Percentiles rank a stretch among this genome's conserved stretches.
These are phyloP conservation scores for Aphidoletes aphidimyza DNA, from an alignment of 2,888 invertebrate species.

Conservation along the genomic window DNA sequence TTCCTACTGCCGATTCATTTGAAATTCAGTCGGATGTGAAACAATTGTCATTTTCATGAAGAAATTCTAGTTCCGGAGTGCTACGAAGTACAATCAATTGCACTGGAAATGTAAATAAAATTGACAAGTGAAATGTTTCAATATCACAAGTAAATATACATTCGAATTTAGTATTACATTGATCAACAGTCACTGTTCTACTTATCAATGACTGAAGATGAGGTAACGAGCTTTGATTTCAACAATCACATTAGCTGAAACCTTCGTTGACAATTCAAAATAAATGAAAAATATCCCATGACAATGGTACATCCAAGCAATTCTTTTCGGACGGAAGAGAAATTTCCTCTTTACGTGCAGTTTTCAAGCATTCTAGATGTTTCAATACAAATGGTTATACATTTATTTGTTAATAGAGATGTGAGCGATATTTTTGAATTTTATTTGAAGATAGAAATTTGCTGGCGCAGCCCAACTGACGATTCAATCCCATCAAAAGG, in stretches of 20 bases:
- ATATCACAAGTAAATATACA: not conserved
- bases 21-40: too few relatives aligned
- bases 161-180: too few relatives aligned
- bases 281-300: not conserved
- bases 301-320: not conserved
- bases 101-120: too few relatives aligned
- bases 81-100: too few relatives aligned
- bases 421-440: not conserved
- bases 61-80: too few relatives aligned
- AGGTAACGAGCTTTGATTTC: not conserved
- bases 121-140: too few relatives aligned
- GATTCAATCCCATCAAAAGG: slow-evolving; percentile 3
- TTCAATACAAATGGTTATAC: not conserved
- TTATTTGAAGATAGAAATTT: too few relatives aligned
- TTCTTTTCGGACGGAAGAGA: not conserved
- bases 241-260: not conserved
- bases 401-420: not conserved
- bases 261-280: not conserved
- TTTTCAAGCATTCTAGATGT: not conserved
- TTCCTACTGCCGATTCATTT: too few relatives aligned
- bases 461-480: too few relatives aligned
- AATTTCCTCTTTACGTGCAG: not conserved
- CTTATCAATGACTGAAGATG: not conserved
- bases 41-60: too few relatives aligned
- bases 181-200: too few relatives aligned